These are phyloP conservation scores for Eurosta solidaginis DNA, from an alignment of 1,140 invertebrate species.

Conservation along the genomic window DNA sequence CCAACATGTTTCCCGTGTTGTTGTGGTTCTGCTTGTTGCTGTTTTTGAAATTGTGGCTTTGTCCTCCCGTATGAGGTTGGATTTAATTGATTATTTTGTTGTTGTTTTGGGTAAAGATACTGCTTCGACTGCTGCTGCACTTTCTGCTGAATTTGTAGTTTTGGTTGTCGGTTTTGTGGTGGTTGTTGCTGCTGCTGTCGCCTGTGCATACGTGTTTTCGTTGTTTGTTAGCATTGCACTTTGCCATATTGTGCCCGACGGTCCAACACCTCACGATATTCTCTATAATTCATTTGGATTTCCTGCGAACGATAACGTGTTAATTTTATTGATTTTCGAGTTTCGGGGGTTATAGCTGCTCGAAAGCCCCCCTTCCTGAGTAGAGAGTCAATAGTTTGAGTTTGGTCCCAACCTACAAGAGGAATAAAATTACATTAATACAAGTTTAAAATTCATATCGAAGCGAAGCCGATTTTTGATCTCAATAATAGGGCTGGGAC, in stretches of 20 bases:
- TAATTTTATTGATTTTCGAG: conserved; percentile 86
- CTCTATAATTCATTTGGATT: conserved; percentile 60
- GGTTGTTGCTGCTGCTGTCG: not conserved
- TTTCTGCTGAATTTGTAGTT: not conserved
- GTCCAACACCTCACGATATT: conserved; percentile 56
- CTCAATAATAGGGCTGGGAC: too few species aligned
- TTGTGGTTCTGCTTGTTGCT: too few species aligned
- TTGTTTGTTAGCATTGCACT: conserved; percentile 57
- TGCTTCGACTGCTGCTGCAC: not conserved
- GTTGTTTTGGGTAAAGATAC: not conserved
- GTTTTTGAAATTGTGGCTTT: not conserved
- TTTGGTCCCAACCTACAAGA: conserved; percentile 86
- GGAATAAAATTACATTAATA: not conserved
- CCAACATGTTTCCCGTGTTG: not conserved
- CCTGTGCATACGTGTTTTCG: not conserved
- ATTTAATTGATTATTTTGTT: not conserved
- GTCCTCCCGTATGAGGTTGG: not conserved
- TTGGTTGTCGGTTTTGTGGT: too few species aligned
- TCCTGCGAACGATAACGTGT: conserved; percentile 86
- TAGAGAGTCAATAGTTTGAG: conserved; percentile 97
- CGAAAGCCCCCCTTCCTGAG: conserved; percentile 96
- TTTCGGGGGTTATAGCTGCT: conserved; percentile 84
- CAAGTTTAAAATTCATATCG: too few species aligned
- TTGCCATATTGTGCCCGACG: conserved; percentile 54
- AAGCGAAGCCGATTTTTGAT: too few species aligned